Evolutionary conservation across 2,113 vertebrate genomes (phyloP).

Genomic region (Scalopus aquaticus): DNA sequence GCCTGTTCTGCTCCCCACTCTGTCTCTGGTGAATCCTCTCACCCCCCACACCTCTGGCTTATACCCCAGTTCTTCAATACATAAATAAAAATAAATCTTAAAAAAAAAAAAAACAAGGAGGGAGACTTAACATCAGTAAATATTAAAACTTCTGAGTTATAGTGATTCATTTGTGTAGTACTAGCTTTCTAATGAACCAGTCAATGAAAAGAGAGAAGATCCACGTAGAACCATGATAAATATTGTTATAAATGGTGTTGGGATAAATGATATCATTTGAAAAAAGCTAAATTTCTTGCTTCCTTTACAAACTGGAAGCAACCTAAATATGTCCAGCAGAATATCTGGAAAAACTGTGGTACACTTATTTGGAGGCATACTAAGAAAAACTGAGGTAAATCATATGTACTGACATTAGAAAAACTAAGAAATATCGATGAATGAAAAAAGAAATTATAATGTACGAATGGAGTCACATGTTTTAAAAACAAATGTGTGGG

Average conservation of each 20-base stretch:
- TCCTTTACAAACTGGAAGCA: not conserved
- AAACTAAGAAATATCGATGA: slow-evolving; percentile 2
- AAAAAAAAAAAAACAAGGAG: not conserved
- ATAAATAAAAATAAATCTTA: too few relatives aligned
- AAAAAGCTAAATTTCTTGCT: slow-evolving; percentile 2
- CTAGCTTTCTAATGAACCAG: not conserved
- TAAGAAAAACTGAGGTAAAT: not conserved
- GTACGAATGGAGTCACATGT: not conserved
- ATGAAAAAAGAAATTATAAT: not conserved
- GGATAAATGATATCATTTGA: not conserved
- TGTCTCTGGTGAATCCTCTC: too few relatives aligned
- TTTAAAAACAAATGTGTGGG: not conserved
- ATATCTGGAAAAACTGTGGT: not conserved
- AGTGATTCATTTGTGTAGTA: not conserved
- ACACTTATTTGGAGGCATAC: not conserved
- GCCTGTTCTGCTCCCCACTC: too few relatives aligned
- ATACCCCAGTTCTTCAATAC: too few relatives aligned
- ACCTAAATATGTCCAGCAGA: not conserved
- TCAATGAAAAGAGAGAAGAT: not conserved
- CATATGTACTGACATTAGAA: not conserved
- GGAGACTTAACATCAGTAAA: not conserved
- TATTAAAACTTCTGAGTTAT: not conserved
- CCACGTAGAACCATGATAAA: not conserved
- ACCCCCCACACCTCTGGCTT: too few relatives aligned
- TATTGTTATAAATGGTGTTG: not conserved